phyloP scores from a whole-genome alignment of 2,797 vertebrate genomes.

The Hemitrygon akajei region DNA sequence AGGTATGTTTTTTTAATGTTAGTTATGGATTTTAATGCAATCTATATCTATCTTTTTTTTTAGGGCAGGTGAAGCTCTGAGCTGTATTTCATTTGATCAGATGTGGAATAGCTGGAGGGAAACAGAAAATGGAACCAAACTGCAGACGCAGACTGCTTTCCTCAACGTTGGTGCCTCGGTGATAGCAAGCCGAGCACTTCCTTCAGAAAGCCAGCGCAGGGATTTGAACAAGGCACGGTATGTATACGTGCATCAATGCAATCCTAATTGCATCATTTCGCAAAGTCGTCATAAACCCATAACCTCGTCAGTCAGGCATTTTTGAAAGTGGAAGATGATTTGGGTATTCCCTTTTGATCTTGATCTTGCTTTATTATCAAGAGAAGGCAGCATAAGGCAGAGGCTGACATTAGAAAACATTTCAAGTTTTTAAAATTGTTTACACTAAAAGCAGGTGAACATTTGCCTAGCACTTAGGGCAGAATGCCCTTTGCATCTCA shows the following conservation, averaged over 20 bases:
- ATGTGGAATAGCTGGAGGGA: not conserved
- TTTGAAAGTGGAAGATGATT: conserved; percentile 4
- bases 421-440: not conserved
- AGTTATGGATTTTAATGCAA: not conserved
- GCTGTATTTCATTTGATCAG: conserved; percentile 7
- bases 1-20: not conserved
- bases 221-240: not conserved
- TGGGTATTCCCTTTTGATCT: not conserved
- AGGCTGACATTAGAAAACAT: not conserved
- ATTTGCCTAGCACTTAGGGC: not conserved
- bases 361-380: not conserved
- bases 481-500: not conserved
- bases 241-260: not conserved
- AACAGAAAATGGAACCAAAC: not conserved
- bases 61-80: not conserved
- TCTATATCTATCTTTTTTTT: not conserved
- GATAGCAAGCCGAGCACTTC: not conserved
- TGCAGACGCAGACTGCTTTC: not conserved
- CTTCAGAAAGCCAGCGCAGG: not conserved
- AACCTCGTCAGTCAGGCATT: not conserved
- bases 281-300: not conserved
- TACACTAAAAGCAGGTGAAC: not conserved
- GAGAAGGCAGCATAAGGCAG: not conserved
- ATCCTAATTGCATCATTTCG: conserved; percentile 19
- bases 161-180: not conserved